Percentiles rank a stretch among this genome's conserved stretches.
phyloP scores from a whole-genome alignment of 2,888 invertebrate species.

The Rhaphigaster nebulosa region DNA sequence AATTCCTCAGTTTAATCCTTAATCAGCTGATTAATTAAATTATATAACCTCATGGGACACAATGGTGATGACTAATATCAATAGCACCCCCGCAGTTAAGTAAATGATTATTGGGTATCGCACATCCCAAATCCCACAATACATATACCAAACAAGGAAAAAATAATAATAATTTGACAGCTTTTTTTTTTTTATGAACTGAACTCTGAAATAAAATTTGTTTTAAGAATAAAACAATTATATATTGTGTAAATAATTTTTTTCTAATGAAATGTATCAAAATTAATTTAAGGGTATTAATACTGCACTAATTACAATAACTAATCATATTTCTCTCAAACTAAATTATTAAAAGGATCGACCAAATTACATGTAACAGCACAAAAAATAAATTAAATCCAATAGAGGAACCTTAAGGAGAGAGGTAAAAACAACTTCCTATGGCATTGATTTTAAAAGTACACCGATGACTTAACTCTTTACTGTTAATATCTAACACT shows the following conservation, averaged over 20 bases:
- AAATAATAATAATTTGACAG: not conserved
- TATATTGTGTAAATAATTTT: not conserved
- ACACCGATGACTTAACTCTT: not conserved
- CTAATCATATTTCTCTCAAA: not conserved
- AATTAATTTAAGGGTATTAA: too few species aligned
- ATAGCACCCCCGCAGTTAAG: too few species aligned
- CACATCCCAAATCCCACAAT: too few species aligned
- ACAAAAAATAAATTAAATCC: not conserved
- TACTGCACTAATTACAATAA: not conserved
- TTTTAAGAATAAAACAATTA: not conserved
- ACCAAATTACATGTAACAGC: not conserved
- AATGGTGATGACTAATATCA: too few species aligned
- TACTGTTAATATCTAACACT: not conserved
- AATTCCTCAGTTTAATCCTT: too few species aligned
- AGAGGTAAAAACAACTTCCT: not conserved
- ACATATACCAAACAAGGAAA: too few species aligned
- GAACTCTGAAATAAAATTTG: not conserved
- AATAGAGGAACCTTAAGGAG: not conserved
- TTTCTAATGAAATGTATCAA: not conserved
- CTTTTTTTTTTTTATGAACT: not conserved
- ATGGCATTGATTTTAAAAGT: not conserved
- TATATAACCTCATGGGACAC: too few species aligned
- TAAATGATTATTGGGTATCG: too few species aligned
- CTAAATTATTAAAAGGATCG: not conserved
- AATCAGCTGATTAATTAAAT: too few species aligned